These are phyloP conservation scores for Perccottus glenii DNA, from an alignment of 2,113 vertebrate species.

Conservation along the genomic window DNA sequence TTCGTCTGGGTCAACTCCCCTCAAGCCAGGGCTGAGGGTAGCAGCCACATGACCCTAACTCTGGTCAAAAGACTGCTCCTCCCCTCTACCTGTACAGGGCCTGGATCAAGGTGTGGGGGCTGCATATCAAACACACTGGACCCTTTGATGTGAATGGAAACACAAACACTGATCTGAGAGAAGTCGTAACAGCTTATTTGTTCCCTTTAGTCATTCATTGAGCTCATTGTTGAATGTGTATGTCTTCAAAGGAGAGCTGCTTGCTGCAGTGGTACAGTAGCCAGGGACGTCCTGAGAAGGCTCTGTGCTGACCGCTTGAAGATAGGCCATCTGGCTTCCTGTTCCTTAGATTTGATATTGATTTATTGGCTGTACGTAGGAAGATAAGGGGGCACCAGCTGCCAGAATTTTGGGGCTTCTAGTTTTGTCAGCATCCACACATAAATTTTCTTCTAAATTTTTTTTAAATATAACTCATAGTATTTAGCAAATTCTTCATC, in stretches of 20 bases:
- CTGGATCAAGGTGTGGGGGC: conserved; percentile 78
- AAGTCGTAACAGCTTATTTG: conserved; percentile 85
- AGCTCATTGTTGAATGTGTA: conserved; percentile 79
- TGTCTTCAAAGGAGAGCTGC: conserved; percentile 80
- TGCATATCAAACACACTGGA: conserved; percentile 82
- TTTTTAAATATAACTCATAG: background rate
- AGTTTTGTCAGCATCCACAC: conserved; percentile 45
- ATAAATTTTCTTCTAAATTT: background rate
- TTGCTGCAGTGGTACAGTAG: conserved; percentile 77
- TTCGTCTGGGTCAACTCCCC: conserved; percentile 76
- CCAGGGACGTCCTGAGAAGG: conserved; percentile 70
- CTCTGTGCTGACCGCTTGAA: conserved; percentile 53
- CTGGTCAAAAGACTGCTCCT: conserved; percentile 74
- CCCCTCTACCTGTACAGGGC: conserved; percentile 79
- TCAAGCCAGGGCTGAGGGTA: conserved; percentile 69
- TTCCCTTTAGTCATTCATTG: conserved; percentile 86
- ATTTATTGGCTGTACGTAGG: conserved; percentile 81
- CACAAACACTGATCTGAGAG: conserved; percentile 81
- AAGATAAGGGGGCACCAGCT: conserved; percentile 79
- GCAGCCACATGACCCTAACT: conserved; percentile 62
- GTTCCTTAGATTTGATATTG: conserved; percentile 81
- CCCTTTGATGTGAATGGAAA: conserved; percentile 84
- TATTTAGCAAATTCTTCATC: background rate
- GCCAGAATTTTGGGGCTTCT: conserved; percentile 52
- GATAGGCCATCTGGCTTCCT: conserved; percentile 83